These are phyloP conservation scores for Toxostoma redivivum DNA, from an alignment of 2,113 vertebrate genomes.

Conservation along the genomic window DNA sequence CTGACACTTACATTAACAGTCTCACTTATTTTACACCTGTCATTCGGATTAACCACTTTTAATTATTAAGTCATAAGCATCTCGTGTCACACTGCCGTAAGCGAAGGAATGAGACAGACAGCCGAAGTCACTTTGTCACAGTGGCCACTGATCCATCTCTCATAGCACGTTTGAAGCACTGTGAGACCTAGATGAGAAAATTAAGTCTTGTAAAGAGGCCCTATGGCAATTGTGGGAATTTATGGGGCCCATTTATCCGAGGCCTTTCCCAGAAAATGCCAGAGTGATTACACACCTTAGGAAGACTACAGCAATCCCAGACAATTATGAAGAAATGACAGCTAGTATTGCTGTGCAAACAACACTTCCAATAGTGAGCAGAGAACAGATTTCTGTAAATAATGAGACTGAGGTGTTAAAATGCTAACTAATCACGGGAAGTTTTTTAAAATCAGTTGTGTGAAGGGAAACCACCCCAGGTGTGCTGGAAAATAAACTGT, in stretches of 20 bases:
- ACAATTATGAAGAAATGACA: neutral
- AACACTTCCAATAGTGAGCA: neutral
- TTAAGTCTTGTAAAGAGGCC: neutral
- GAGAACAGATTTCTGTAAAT: neutral
- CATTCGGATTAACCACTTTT: neutral
- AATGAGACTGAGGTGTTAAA: neutral
- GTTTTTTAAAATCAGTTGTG: neutral
- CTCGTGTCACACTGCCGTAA: neutral
- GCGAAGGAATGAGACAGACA: neutral
- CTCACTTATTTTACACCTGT: neutral
- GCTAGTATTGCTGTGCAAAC: neutral
- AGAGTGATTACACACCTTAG: neutral
- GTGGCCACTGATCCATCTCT: neutral
- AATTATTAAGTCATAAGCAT: neutral
- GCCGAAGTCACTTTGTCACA: neutral
- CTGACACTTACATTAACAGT: neutral
- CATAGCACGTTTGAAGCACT: accelerated
- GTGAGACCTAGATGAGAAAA: neutral
- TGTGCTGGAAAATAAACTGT: constrained; percentile 7
- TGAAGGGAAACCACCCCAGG: neutral
- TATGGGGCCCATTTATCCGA: neutral
- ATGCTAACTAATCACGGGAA: neutral
- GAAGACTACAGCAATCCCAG: neutral
- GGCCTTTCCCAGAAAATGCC: neutral
- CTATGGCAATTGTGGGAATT: neutral